Evolutionary conservation across 2,113 vertebrate genomes (phyloP).

Genomic region (Colistium nudipinnis): DNA sequence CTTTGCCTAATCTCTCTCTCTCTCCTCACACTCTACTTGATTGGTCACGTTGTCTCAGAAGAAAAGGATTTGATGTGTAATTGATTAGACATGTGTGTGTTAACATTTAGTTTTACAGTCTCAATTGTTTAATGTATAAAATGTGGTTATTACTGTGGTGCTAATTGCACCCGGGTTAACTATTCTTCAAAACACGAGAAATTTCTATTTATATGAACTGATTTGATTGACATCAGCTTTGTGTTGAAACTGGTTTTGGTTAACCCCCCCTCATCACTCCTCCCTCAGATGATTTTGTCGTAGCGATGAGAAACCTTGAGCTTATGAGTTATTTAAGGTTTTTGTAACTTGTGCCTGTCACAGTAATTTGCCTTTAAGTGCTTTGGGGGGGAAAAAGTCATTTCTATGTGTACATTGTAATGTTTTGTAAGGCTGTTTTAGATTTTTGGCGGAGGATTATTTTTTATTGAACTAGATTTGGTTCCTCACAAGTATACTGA

Average conservation of each 20-base stretch:
- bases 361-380: conserved; percentile 80
- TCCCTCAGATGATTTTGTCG: conserved; percentile 49
- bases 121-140: conserved; percentile 55
- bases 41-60: conserved; percentile 46
- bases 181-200: conserved; percentile 43
- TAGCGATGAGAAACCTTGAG: conserved; percentile 59
- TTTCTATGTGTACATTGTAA: conserved; percentile 80
- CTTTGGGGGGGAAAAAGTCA: conserved; percentile 70
- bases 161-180: conserved; percentile 6
- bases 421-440: conserved; percentile 83
- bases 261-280: not conserved
- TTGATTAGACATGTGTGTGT: conserved; percentile 47
- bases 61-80: conserved; percentile 62
- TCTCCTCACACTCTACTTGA: conserved; percentile 48
- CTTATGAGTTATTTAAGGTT: conserved; percentile 71
- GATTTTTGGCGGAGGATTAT: conserved; percentile 77
- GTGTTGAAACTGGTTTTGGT: conserved; percentile 48
- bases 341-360: conserved; percentile 77
- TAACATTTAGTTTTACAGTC: conserved; percentile 45
- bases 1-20: conserved; percentile 55
- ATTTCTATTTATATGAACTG: conserved; percentile 67
- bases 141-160: conserved; percentile 24
- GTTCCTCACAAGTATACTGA: conserved; percentile 81
- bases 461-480: conserved; percentile 82
- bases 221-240: conserved; percentile 53